Percentiles rank a stretch among this genome's conserved stretches.
Evolutionary conservation across 2,113 vertebrate genomes (phyloP).

Genomic region (Daboia siamensis): DNA sequence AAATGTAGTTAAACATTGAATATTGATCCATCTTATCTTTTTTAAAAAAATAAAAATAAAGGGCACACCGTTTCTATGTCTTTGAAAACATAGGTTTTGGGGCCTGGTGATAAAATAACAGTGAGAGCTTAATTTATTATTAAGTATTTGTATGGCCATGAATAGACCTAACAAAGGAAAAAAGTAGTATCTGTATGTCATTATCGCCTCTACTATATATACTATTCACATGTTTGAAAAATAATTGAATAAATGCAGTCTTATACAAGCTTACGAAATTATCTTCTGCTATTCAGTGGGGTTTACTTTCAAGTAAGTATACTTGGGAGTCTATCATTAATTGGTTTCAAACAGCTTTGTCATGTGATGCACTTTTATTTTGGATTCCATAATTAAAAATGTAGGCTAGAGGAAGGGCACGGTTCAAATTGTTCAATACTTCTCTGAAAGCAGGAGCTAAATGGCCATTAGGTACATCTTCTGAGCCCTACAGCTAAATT

Average conservation of each 20-base stretch:
- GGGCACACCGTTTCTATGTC: not conserved
- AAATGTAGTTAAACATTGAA: not conserved
- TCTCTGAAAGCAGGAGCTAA: not conserved
- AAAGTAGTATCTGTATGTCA: not conserved
- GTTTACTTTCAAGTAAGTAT: not conserved
- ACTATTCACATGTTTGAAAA: not conserved
- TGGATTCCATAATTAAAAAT: not conserved
- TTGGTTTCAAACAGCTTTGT: not conserved
- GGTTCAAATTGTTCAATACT: not conserved
- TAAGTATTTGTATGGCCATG: not conserved
- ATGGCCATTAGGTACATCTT: not conserved
- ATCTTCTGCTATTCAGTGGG: not conserved
- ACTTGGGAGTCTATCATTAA: not conserved
- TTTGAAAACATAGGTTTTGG: not conserved
- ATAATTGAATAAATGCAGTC: not conserved
- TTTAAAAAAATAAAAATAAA: not conserved
- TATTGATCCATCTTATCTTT: not conserved
- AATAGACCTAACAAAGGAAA: not conserved
- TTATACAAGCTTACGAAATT: not conserved
- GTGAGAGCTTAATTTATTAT: not conserved
- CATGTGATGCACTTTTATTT: not conserved
- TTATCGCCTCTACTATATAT: not conserved
- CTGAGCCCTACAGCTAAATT: not conserved
- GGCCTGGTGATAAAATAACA: not conserved
- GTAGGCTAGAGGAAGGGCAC: not conserved